phyloP scores from a whole-genome alignment of 53 echinoderm and acorn worm genomes.

The Antedon mediterranea region DNA sequence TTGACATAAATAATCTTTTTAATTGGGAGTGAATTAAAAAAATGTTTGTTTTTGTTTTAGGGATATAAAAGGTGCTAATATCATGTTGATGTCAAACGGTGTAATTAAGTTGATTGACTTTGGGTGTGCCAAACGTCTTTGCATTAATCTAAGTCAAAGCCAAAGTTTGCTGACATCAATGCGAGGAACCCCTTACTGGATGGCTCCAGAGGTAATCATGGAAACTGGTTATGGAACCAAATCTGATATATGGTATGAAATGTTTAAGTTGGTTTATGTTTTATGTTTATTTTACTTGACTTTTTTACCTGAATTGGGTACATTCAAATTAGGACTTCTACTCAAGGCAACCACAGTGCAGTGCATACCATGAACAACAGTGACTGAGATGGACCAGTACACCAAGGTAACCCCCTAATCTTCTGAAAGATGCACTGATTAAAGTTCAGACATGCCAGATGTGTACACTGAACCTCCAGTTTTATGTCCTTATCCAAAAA shows the following conservation, averaged over 20 bases:
- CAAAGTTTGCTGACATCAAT: slow-evolving; percentile 89
- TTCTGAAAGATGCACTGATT: too few species aligned
- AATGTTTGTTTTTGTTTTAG: slow-evolving; percentile 12
- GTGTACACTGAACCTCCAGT: too few species aligned
- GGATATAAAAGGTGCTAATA: slow-evolving; percentile 96
- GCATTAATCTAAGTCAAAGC: slow-evolving; percentile 82
- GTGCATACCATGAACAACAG: too few species aligned
- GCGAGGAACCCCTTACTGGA: slow-evolving; percentile 96
- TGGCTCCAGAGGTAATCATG: slow-evolving; percentile 97
- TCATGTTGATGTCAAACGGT: slow-evolving; percentile 92
- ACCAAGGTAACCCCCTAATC: too few species aligned
- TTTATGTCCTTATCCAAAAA: too few species aligned
- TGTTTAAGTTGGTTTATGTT: too few species aligned
- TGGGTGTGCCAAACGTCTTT: slow-evolving; percentile 82
- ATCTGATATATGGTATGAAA: slow-evolving; percentile 79
- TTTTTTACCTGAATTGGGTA: not conserved
- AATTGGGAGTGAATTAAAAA: too few species aligned
- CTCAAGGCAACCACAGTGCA: too few species aligned
- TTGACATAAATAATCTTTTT: too few species aligned
- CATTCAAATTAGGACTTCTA: not conserved
- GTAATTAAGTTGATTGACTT: slow-evolving; percentile 94
- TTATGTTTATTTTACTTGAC: too few species aligned
- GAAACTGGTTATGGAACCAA: slow-evolving; percentile 88
- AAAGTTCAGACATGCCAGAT: too few species aligned
- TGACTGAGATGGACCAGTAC: too few species aligned